Conservation (phyloP, 2,113 vertebrate species). For the Podocnemis expansa region DNA sequence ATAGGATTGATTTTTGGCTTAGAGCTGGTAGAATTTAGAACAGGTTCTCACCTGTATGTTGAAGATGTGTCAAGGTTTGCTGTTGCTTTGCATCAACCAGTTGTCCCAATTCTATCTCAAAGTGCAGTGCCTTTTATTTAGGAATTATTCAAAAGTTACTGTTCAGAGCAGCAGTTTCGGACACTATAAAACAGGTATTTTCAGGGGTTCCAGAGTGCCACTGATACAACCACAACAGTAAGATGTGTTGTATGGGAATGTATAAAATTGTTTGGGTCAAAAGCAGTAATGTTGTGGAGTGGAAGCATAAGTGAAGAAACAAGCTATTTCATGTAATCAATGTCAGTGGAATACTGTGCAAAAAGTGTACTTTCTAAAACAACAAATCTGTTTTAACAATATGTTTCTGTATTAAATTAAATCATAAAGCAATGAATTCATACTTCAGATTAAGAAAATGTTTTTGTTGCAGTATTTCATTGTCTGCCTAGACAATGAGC, state of each 20-base stretch:
- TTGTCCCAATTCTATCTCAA: rapidly evolving
- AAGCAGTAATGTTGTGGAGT: not conserved
- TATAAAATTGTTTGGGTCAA: not conserved
- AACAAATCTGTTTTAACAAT: not conserved
- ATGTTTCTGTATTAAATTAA: not conserved
- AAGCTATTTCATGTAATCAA: not conserved
- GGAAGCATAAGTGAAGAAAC: rapidly evolving
- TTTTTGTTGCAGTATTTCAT: not conserved
- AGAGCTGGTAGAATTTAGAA: not conserved
- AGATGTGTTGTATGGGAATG: not conserved
- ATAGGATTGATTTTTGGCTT: not conserved
- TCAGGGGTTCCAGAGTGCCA: not conserved
- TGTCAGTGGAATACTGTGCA: not conserved
- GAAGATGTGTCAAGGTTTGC: not conserved
- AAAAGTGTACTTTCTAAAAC: not conserved
- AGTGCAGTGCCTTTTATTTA: not conserved
- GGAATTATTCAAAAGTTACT: not conserved
- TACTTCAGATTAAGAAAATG: slow-evolving; percentile 7
- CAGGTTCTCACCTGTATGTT: not conserved
- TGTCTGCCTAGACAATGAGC: not conserved
- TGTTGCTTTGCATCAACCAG: not conserved
- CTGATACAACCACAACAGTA: not conserved
- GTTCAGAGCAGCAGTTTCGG: not conserved
- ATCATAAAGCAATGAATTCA: not conserved
- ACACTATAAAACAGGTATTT: not conserved